Conservation (phyloP, 2,797 vertebrate genomes). For the Pterois miles region DNA sequence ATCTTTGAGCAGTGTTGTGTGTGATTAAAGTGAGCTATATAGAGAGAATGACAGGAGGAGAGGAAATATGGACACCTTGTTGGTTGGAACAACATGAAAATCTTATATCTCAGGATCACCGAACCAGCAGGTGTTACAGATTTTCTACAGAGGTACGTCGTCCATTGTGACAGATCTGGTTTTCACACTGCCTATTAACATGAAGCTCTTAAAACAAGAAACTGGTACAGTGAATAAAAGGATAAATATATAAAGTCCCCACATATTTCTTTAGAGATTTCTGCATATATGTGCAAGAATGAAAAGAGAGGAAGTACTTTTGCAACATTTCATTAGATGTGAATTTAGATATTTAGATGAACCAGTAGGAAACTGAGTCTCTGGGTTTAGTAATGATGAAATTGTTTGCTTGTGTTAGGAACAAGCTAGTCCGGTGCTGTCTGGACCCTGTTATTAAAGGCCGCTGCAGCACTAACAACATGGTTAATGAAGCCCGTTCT, state of each 20-base stretch:
- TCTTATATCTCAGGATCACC: conserved; percentile 42
- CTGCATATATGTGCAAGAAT: background rate
- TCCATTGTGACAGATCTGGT: conserved; percentile 47
- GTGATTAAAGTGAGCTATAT: conserved; percentile 53
- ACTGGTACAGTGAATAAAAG: conserved; percentile 4
- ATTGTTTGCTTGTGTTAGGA: conserved; percentile 21
- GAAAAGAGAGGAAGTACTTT: background rate
- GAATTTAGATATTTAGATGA: conserved; percentile 11
- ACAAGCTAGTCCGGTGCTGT: conserved; percentile 9
- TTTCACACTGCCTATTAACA: conserved; percentile 43
- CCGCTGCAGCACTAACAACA: conserved; percentile 50
- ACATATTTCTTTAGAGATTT: background rate
- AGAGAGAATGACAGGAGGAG: conserved; percentile 29
- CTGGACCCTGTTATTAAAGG: conserved; percentile 68
- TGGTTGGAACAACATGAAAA: conserved; percentile 58
- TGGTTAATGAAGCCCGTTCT: conserved; percentile 70
- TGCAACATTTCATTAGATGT: background rate
- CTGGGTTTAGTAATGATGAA: background rate
- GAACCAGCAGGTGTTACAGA: conserved; percentile 70
- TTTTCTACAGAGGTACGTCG: conserved; percentile 46
- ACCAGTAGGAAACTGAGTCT: background rate
- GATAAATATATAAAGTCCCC: background rate
- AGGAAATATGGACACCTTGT: conserved; percentile 57
- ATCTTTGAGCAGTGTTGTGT: conserved; percentile 19
- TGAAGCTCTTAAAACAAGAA: conserved; percentile 21